phyloP scores from a whole-genome alignment of 2,113 vertebrate species.

The Anthoscopus minutus region DNA sequence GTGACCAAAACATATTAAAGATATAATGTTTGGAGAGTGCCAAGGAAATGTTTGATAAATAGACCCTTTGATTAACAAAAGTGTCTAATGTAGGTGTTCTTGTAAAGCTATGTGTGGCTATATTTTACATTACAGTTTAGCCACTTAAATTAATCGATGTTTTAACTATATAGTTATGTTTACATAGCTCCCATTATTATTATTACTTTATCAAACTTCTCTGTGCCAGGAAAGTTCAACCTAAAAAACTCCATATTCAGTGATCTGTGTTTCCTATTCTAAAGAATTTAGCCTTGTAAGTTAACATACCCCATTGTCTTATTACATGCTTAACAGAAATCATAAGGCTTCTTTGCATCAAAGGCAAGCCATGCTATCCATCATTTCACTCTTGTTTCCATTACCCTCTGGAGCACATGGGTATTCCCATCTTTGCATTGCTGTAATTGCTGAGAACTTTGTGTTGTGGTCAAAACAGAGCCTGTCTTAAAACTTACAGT shows the following conservation, averaged over 20 bases:
- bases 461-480: neutral
- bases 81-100: neutral
- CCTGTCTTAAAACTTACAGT: neutral
- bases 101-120: neutral
- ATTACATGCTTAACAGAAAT: neutral
- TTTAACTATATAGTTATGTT: neutral
- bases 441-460: neutral
- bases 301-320: neutral
- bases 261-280: neutral
- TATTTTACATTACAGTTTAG: neutral
- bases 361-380: neutral
- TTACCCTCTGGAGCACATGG: neutral
- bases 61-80: neutral
- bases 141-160: neutral
- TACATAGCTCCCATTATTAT: neutral
- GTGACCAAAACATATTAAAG: neutral
- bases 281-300: neutral
- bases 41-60: neutral
- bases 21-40: neutral
- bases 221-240: neutral
- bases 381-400: neutral
- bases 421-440: neutral
- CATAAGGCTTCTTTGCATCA: neutral
- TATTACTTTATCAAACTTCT: neutral
- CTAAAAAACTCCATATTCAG: neutral